These are phyloP conservation scores for Hiodon tergisus DNA, from an alignment of 2,113 vertebrate genomes.

Conservation along the genomic window DNA sequence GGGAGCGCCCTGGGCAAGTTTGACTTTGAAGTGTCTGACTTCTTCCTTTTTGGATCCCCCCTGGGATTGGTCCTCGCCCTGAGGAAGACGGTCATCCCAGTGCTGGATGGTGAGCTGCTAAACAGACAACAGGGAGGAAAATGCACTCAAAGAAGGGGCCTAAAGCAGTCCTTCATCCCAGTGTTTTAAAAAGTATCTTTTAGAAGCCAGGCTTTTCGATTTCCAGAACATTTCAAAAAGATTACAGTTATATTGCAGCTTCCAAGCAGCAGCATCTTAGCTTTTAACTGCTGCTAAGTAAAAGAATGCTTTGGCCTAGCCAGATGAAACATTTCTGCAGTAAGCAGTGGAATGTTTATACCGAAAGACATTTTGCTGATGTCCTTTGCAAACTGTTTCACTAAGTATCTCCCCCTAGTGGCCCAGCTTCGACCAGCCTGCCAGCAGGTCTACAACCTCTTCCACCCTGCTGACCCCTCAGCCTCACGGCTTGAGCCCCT, in stretches of 20 bases:
- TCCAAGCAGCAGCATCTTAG: too few relatives aligned
- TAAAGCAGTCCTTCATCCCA: too few relatives aligned
- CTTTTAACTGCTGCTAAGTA: too few relatives aligned
- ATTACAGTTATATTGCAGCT: too few relatives aligned
- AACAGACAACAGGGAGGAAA: too few relatives aligned
- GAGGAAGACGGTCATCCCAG: conserved; percentile 88
- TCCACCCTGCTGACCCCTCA: conserved; percentile 93
- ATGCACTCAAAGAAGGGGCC: too few relatives aligned
- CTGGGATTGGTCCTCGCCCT: conserved; percentile 90
- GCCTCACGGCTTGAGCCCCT: conserved; percentile 93
- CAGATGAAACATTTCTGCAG: not conserved
- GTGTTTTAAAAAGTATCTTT: not conserved
- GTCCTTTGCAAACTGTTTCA: conserved; percentile 4
- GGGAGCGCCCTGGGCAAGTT: conserved; percentile 75
- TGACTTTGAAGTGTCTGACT: conserved; percentile 91
- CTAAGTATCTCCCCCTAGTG: conserved; percentile 63
- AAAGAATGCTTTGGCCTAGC: not conserved
- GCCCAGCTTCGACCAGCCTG: conserved; percentile 71
- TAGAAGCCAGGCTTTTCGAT: not conserved
- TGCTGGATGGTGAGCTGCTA: conserved; percentile 75
- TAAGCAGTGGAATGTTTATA: not conserved
- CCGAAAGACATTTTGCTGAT: not conserved
- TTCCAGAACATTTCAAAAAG: too few relatives aligned
- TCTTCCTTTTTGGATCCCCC: conserved; percentile 95
- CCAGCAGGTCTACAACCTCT: conserved; percentile 96